Evolutionary conservation across 2,113 vertebrate genomes (phyloP).

Genomic region (Ptilonorhynchus violaceus): DNA sequence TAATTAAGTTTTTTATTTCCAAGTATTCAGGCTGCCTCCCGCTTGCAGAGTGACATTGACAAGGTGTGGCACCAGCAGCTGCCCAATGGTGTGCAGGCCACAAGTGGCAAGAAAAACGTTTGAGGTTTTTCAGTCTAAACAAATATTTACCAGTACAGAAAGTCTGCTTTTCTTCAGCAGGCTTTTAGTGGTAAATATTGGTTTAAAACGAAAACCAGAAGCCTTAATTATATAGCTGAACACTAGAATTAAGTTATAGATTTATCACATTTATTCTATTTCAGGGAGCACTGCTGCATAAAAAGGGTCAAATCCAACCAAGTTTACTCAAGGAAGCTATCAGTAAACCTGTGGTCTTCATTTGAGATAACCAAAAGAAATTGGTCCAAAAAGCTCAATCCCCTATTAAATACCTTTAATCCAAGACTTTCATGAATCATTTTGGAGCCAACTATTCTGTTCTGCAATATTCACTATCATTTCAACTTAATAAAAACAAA

Average conservation of each 20-base stretch:
- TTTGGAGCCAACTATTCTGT: background rate
- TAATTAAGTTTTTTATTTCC: background rate
- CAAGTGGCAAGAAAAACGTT: conserved; percentile 24
- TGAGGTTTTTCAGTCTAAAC: conserved; percentile 57
- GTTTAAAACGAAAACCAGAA: conserved; percentile 54
- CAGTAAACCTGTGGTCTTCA: background rate
- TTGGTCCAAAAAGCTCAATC: background rate
- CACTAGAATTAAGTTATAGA: conserved; percentile 43
- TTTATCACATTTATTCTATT: background rate
- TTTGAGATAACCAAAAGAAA: background rate
- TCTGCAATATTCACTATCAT: background rate
- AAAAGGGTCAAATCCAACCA: background rate
- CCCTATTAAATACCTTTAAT: background rate
- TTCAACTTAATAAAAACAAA: background rate
- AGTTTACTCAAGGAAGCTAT: background rate
- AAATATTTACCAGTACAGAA: conserved; percentile 61
- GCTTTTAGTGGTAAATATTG: conserved; percentile 56
- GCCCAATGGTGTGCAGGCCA: conserved; percentile 21
- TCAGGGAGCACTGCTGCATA: background rate
- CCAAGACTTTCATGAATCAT: background rate
- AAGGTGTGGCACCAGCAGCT: conserved; percentile 8
- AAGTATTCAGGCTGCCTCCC: background rate
- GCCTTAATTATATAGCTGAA: conserved; percentile 60
- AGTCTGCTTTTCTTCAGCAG: conserved; percentile 51
- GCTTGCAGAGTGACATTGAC: background rate